phyloP scores from a whole-genome alignment of 2,113 vertebrate genomes.

The Gavialis gangeticus region DNA sequence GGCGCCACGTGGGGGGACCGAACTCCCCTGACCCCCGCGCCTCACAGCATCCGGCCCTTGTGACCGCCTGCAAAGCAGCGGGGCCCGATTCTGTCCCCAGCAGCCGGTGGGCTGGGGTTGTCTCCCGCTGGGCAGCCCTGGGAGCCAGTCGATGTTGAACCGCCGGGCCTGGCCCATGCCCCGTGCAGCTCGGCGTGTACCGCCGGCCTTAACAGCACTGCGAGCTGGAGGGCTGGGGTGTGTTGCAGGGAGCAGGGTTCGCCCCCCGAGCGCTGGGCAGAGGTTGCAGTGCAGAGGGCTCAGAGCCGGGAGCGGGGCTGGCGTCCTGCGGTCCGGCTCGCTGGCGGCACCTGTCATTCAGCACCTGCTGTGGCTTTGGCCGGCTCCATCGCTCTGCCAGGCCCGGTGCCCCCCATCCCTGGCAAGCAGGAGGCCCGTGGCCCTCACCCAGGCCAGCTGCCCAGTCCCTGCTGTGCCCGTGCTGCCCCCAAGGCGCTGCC shows the following conservation, averaged over 20 bases:
- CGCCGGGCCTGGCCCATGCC: no score
- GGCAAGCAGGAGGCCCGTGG: not conserved
- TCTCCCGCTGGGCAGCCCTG: not conserved
- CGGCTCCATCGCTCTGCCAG: not conserved
- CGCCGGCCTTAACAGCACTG: not conserved
- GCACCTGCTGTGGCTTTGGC: not conserved
- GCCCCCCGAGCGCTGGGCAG: no score
- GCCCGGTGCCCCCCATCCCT: not conserved
- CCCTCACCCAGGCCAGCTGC: no score
- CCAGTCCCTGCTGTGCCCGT: no score
- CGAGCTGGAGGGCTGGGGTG: not conserved
- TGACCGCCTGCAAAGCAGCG: not conserved
- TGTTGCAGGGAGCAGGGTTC: no score
- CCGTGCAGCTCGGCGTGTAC: not conserved
- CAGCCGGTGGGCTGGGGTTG: not conserved
- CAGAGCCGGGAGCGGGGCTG: rapidly evolving
- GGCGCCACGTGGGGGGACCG: no score
- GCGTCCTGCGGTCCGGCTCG: not conserved
- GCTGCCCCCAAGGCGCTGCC: rapidly evolving
- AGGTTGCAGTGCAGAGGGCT: rapidly evolving
- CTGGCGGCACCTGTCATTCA: not conserved
- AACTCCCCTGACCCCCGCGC: no score
- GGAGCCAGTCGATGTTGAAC: no score
- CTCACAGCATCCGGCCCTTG: not conserved
- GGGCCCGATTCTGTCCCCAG: not conserved